Evolutionary conservation across 2,888 invertebrate species (phyloP).

Genomic region (Nebria brevicollis): DNA sequence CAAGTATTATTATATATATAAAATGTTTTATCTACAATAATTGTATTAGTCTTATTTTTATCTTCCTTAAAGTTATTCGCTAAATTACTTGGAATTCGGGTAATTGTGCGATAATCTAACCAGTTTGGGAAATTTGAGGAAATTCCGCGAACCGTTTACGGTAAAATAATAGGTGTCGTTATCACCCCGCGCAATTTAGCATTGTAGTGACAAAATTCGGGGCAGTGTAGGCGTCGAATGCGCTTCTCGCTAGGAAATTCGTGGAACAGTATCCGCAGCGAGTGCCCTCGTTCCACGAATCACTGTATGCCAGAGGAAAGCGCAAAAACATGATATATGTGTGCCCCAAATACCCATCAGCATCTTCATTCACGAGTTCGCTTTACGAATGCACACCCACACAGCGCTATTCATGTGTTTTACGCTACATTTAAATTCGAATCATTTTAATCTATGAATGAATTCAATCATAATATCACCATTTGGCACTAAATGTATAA

Average conservation of each 20-base stretch:
- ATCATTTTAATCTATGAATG: background rate
- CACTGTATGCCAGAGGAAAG: constrained; percentile 7
- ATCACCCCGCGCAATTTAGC: background rate
- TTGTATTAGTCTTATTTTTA: no score
- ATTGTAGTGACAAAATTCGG: background rate
- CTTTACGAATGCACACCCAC: background rate
- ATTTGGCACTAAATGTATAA: background rate
- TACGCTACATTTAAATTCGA: background rate
- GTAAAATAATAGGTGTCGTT: constrained; percentile 8
- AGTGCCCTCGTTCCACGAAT: constrained; percentile 24
- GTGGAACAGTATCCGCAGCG: constrained; percentile 27
- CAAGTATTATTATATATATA: no score
- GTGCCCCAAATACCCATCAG: background rate
- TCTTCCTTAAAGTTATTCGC: no score
- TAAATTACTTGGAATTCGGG: no score
- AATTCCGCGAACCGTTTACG: background rate
- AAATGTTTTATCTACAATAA: no score
- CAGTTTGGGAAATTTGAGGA: background rate
- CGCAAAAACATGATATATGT: background rate
- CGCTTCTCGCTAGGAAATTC: constrained; percentile 24
- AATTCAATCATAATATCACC: background rate
- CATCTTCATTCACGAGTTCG: background rate
- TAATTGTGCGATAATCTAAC: no score
- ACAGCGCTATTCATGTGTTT: background rate
- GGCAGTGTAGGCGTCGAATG: background rate